A percentile compares a stretch with the other conserved stretches of the same genome.
phyloP scores from a whole-genome alignment of 2,888 invertebrate species.

The Scaptomyza flava region DNA sequence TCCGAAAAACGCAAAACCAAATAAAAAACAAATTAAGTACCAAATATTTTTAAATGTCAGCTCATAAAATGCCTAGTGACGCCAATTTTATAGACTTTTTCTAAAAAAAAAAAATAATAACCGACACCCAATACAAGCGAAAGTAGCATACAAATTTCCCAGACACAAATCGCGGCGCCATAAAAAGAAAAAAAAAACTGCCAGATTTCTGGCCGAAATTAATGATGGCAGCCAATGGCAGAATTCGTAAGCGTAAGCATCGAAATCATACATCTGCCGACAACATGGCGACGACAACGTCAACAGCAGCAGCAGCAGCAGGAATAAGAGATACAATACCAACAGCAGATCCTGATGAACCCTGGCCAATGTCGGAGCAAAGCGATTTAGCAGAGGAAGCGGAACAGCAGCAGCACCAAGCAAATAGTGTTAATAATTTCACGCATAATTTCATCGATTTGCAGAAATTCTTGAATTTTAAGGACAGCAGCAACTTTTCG shows the following conservation, averaged over 20 bases:
- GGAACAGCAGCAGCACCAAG: conserved; percentile 6
- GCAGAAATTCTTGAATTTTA: conserved; percentile 72
- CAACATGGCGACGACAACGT: conserved; percentile 43
- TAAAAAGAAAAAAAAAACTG: conserved; percentile 41
- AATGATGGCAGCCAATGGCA: conserved; percentile 55
- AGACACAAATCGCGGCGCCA: conserved; percentile 49
- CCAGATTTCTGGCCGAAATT: conserved; percentile 35
- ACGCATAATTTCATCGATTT: conserved; percentile 78
- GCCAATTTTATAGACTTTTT: conserved; percentile 75
- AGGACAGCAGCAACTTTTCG: conserved; percentile 31
- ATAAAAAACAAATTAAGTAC: conserved; percentile 2
- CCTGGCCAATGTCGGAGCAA: conserved; percentile 33
- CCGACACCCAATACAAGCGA: conserved; percentile 2
- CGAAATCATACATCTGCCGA: conserved; percentile 64
- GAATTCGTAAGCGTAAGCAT: conserved; percentile 71
- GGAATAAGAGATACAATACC: conserved; percentile 8
- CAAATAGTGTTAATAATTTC: conserved; percentile 66
- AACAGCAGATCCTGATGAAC: conserved; percentile 14
- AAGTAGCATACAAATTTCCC: conserved; percentile 17
- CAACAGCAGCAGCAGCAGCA: conserved; percentile 14
- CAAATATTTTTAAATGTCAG: conserved; percentile 21
- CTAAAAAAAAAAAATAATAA: conserved; percentile 33
- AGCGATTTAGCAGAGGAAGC: conserved; percentile 35
- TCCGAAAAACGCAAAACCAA: conserved; percentile 8
- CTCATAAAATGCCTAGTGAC: conserved; percentile 59